phyloP scores from a whole-genome alignment of 2,888 invertebrate genomes.

The Argynnis bischoffii region DNA sequence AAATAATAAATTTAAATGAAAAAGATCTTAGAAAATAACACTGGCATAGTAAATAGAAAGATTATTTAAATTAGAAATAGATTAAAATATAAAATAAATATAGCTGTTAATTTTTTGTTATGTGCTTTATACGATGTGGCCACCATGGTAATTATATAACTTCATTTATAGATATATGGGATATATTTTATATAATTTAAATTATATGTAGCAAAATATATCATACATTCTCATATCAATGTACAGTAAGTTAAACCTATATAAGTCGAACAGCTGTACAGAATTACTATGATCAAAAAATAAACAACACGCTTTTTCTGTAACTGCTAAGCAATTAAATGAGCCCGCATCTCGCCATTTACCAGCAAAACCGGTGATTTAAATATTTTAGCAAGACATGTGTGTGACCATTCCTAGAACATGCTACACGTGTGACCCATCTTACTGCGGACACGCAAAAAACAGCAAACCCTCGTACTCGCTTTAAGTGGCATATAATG shows the following conservation, averaged over 20 bases:
- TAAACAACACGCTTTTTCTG: constrained; percentile 20
- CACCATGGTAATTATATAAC: too few species aligned
- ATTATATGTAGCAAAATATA: not conserved
- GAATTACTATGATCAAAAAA: constrained; percentile 5
- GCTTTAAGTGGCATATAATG: constrained; percentile 26
- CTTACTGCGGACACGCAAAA: constrained; percentile 54
- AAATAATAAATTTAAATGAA: too few species aligned
- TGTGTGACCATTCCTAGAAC: constrained; percentile 72
- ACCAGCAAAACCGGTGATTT: constrained; percentile 47
- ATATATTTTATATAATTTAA: too few species aligned
- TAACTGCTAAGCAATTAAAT: constrained; percentile 29
- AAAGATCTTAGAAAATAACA: too few species aligned
- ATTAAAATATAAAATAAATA: too few species aligned
- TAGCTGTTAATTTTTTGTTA: too few species aligned
- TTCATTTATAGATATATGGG: too few species aligned
- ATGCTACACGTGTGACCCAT: constrained; percentile 64
- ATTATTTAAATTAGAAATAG: too few species aligned
- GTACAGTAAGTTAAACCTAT: constrained; percentile 5
- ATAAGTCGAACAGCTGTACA: constrained; percentile 15
- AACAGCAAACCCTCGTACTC: constrained; percentile 51
- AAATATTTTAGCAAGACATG: constrained; percentile 53
- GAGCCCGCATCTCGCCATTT: constrained; percentile 49
- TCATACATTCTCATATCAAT: not conserved
- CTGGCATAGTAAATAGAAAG: too few species aligned
- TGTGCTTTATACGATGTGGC: too few species aligned